Conservation (phyloP, 2,797 vertebrate species). For the Moxostoma hubbsi region DNA sequence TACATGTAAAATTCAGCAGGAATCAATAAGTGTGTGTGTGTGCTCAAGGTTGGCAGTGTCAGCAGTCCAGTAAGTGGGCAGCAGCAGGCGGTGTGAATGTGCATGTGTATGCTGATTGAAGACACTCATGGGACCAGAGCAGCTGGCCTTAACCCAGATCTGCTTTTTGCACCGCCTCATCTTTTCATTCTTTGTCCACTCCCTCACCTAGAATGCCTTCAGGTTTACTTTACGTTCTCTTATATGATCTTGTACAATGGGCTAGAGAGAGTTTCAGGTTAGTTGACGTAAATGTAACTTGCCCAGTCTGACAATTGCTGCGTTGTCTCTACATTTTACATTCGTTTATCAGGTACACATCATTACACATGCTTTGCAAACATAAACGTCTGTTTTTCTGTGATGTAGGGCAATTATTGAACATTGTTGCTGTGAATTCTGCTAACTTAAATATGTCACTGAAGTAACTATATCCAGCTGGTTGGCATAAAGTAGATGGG, state of each 20-base stretch:
- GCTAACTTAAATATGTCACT: too few species aligned
- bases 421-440: too few species aligned
- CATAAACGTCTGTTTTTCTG: too few species aligned
- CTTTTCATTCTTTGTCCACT: neutral
- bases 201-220: neutral
- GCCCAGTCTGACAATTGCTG: too few species aligned
- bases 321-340: too few species aligned
- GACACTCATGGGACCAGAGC: slow-evolving; percentile 18
- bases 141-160: slow-evolving; percentile 18
- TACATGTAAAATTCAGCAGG: neutral
- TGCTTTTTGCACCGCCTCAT: neutral
- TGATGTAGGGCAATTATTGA: too few species aligned
- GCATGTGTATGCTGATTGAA: slow-evolving; percentile 12
- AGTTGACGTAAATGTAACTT: too few species aligned
- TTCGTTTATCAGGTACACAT: too few species aligned
- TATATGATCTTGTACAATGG: slow-evolving; percentile 18
- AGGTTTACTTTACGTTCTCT: neutral
- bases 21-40: slow-evolving; percentile 1
- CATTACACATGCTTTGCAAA: too few species aligned
- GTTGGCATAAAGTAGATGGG: too few species aligned
- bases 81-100: neutral
- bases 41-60: slow-evolving; percentile 6
- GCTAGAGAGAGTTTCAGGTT: too few species aligned
- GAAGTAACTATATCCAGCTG: too few species aligned
- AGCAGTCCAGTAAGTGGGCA: slow-evolving; percentile 19